Evolutionary conservation across 2,113 vertebrate species (phyloP).

Genomic region (Muntiacus reevesi): DNA sequence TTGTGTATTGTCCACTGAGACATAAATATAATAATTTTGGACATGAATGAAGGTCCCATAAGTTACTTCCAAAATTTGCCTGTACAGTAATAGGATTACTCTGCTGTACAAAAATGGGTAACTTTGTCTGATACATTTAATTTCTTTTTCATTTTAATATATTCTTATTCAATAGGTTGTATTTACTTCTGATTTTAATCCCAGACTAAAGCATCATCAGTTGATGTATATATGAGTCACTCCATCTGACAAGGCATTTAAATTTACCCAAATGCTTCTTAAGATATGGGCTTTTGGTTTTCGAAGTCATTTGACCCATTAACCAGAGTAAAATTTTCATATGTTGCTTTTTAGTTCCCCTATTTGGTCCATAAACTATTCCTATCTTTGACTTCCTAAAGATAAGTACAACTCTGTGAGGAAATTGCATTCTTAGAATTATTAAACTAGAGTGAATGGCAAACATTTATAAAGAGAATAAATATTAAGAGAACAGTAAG

Average conservation of each 20-base stretch:
- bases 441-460: constrained; percentile 51
- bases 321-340: neutral
- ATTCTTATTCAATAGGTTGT: neutral
- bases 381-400: constrained; percentile 46
- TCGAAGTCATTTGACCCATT: neutral
- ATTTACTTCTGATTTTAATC: neutral
- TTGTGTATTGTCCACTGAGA: neutral
- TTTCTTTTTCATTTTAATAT: neutral
- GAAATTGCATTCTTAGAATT: constrained; percentile 60
- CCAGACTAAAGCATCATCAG: neutral
- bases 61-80: neutral
- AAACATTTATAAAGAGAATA: constrained; percentile 72
- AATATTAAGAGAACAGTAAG: constrained; percentile 44
- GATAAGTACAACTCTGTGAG: constrained; percentile 42
- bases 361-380: constrained; percentile 22
- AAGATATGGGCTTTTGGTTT: neutral
- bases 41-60: neutral
- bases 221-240: neutral
- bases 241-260: neutral
- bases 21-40: neutral
- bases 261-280: neutral
- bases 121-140: neutral
- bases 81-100: neutral
- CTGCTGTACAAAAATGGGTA: neutral
- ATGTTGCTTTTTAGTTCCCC: neutral